These are phyloP conservation scores for Drosophila prostipennis DNA, from an alignment of 2,888 invertebrate species.

Conservation along the genomic window DNA sequence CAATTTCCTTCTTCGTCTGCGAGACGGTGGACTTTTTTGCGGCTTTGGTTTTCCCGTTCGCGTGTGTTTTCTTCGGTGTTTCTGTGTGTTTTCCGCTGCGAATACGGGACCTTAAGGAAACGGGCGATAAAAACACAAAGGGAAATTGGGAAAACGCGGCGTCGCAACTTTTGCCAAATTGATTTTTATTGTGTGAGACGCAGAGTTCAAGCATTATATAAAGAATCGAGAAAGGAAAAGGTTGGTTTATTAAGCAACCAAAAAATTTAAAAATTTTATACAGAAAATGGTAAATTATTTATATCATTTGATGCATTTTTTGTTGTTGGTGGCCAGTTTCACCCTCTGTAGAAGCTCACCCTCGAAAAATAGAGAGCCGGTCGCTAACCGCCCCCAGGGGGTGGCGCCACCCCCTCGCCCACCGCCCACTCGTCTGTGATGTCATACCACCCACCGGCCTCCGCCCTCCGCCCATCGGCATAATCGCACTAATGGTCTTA, in stretches of 20 bases:
- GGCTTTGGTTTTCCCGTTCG: slow-evolving; percentile 38
- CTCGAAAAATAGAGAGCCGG: slow-evolving; percentile 34
- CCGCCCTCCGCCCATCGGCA: slow-evolving; percentile 40
- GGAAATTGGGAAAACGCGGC: slow-evolving; percentile 46
- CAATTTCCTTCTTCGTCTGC: slow-evolving; percentile 33
- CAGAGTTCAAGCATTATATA: slow-evolving; percentile 39
- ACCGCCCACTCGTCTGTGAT: slow-evolving; percentile 54
- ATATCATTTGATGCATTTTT: not conserved
- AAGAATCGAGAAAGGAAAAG: slow-evolving; percentile 22
- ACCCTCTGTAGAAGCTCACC: slow-evolving; percentile 29
- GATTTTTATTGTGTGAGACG: slow-evolving; percentile 71
- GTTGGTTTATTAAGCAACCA: slow-evolving; percentile 1
- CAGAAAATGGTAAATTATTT: not conserved
- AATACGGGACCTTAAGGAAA: slow-evolving; percentile 40
- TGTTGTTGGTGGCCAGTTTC: slow-evolving; percentile 34
- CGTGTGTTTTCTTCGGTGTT: slow-evolving; percentile 35
- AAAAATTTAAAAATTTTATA: not conserved
- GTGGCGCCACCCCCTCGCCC: slow-evolving; percentile 9
- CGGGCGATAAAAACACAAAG: slow-evolving; percentile 43
- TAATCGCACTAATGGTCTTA: slow-evolving; percentile 63
- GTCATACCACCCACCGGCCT: slow-evolving; percentile 56
- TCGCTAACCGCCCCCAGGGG: slow-evolving; percentile 37
- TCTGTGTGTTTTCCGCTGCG: slow-evolving; percentile 28
- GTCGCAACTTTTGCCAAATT: slow-evolving; percentile 69
- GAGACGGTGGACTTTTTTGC: slow-evolving; percentile 27